Conservation (phyloP, 2,888 invertebrate species). For the Sthenelais limicola region DNA sequence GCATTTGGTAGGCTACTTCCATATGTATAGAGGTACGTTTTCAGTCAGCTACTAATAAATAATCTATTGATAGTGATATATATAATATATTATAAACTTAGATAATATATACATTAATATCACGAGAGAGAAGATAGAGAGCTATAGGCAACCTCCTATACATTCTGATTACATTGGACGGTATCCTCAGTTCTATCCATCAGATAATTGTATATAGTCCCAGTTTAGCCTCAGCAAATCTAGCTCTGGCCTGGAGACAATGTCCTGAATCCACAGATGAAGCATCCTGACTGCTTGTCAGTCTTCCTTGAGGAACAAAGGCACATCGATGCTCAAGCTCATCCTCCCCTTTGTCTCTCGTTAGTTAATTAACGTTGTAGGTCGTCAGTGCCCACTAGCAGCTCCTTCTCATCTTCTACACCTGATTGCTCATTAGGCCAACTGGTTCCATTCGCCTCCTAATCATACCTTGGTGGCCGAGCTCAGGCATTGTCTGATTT, state of each 20-base stretch:
- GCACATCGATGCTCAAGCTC: background rate
- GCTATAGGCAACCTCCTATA: too few relatives aligned
- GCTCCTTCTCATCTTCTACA: constrained; percentile 5
- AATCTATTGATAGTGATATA: too few relatives aligned
- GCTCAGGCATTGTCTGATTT: background rate
- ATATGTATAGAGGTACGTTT: background rate
- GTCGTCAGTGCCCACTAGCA: constrained; percentile 3
- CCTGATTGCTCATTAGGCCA: constrained; percentile 25
- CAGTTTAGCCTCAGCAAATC: too few relatives aligned
- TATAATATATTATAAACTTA: background rate
- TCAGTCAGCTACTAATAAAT: background rate
- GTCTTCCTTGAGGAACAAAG: background rate
- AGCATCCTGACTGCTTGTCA: background rate
- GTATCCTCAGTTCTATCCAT: too few relatives aligned
- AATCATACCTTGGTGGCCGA: background rate
- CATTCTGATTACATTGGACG: too few relatives aligned
- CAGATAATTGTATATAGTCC: too few relatives aligned
- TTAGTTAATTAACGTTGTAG: constrained; percentile 18
- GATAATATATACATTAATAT: too few relatives aligned
- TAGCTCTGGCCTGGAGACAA: too few relatives aligned
- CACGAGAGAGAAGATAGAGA: too few relatives aligned
- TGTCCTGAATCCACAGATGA: too few relatives aligned
- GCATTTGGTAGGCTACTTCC: background rate
- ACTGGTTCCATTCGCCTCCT: background rate
- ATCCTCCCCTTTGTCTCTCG: constrained; percentile 1